phyloP scores from a whole-genome alignment of 2,888 invertebrate species.

The Strigamia maritima region DNA sequence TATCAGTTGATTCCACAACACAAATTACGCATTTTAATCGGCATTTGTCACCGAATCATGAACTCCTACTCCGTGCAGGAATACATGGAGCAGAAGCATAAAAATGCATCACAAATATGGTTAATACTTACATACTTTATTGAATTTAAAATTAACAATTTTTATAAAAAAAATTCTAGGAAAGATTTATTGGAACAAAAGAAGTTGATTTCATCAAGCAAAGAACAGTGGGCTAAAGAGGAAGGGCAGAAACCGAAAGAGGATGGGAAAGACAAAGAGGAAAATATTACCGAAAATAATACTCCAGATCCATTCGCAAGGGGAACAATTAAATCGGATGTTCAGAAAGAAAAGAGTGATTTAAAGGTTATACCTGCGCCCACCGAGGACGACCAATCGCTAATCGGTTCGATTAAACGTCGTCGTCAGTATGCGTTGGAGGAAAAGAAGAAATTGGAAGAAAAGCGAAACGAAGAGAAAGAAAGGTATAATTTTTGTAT shows the following conservation, averaged over 20 bases:
- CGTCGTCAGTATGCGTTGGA: neutral
- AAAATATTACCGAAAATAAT: neutral
- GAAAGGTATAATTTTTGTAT: neutral
- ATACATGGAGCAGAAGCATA: slow-evolving; percentile 51
- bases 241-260: neutral
- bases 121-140: slow-evolving; percentile 40
- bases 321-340: neutral
- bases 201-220: neutral
- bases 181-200: neutral
- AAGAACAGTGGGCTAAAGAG: neutral
- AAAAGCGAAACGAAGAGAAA: too few species aligned
- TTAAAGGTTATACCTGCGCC: neutral
- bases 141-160: neutral
- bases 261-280: neutral
- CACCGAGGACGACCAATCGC: neutral
- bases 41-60: slow-evolving; percentile 51
- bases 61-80: slow-evolving; percentile 52
- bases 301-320: neutral
- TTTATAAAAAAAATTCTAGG: too few species aligned
- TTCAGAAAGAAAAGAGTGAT: neutral
- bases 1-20: slow-evolving; percentile 48
- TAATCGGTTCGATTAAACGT: neutral
- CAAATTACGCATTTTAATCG: slow-evolving; percentile 49
- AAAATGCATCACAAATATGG: slow-evolving; percentile 48
- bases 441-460: neutral